Percentiles rank a stretch among this genome's conserved stretches.
Evolutionary conservation across 2,797 vertebrate species (phyloP).

Genomic region (Huso huso): DNA sequence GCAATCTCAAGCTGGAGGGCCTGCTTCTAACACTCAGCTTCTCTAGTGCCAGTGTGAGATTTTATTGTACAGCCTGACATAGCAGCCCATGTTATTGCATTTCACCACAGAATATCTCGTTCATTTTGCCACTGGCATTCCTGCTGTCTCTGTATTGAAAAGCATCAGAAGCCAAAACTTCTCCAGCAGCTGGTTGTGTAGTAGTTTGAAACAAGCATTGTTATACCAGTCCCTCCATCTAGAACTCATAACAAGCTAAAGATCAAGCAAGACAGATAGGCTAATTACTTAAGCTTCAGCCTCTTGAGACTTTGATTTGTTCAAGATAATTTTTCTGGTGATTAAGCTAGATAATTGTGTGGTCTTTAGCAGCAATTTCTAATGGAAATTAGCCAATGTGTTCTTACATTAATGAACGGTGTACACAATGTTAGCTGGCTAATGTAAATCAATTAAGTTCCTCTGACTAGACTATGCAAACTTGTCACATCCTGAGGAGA

Average conservation of each 20-base stretch:
- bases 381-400: conserved; percentile 31
- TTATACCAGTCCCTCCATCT: too few relatives aligned
- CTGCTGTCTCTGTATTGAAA: too few relatives aligned
- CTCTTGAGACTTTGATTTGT: conserved; percentile 11
- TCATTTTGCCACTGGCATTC: too few relatives aligned
- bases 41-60: not conserved
- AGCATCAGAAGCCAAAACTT: too few relatives aligned
- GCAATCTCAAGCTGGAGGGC: too few relatives aligned
- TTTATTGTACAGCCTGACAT: too few relatives aligned
- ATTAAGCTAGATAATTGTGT: conserved; percentile 13
- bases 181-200: too few relatives aligned
- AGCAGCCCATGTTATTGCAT: too few relatives aligned
- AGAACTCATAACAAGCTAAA: conserved; percentile 2
- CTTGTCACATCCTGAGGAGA: conserved; percentile 2
- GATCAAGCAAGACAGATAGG: conserved; percentile 3
- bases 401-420: conserved; percentile 17
- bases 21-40: not conserved
- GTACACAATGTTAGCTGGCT: conserved; percentile 16
- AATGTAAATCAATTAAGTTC: conserved; percentile 13
- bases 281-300: conserved; percentile 3
- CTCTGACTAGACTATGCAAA: not conserved
- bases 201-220: too few relatives aligned
- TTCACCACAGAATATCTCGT: too few relatives aligned
- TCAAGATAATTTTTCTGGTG: conserved; percentile 14
- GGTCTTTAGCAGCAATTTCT: conserved; percentile 31